Conservation (phyloP, 1,140 invertebrate genomes). For the Papilio polytes region DNA sequence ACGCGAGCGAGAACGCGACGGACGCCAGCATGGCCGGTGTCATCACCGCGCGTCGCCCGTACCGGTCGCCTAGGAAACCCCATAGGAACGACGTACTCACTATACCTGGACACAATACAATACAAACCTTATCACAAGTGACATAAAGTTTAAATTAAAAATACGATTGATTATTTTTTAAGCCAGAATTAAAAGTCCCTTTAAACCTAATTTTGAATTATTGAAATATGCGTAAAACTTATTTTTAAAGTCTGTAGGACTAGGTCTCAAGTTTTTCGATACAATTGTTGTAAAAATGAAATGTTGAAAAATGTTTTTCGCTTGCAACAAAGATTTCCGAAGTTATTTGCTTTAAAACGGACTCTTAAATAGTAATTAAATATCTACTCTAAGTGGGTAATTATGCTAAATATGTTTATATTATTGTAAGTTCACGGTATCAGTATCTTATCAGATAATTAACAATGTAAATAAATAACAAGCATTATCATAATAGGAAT, state of each 20-base stretch:
- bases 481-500: neutral
- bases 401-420: neutral
- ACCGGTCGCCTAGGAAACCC: conserved; percentile 89
- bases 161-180: too few species aligned
- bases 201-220: too few species aligned
- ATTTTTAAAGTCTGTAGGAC: too few species aligned
- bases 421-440: neutral
- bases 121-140: neutral
- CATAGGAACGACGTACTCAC: conserved; percentile 89
- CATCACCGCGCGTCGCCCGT: conserved; percentile 86
- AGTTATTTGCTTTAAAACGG: neutral
- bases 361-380: neutral
- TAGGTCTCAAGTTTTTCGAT: too few species aligned
- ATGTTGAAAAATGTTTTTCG: too few species aligned
- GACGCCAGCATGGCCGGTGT: conserved; percentile 85
- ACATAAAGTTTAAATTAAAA: neutral
- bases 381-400: neutral
- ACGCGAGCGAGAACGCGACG: conserved; percentile 84
- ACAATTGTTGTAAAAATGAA: too few species aligned
- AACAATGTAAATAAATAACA: conserved; percentile 7
- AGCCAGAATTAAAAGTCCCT: too few species aligned
- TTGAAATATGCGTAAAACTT: too few species aligned
- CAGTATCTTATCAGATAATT: conserved; percentile 12
- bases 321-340: neutral
- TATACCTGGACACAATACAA: conserved; percentile 85